A percentile compares a stretch with the other conserved stretches of the same genome.
phyloP scores from a whole-genome alignment of 2,888 invertebrate species.

The Synanthedon tipuliformis region DNA sequence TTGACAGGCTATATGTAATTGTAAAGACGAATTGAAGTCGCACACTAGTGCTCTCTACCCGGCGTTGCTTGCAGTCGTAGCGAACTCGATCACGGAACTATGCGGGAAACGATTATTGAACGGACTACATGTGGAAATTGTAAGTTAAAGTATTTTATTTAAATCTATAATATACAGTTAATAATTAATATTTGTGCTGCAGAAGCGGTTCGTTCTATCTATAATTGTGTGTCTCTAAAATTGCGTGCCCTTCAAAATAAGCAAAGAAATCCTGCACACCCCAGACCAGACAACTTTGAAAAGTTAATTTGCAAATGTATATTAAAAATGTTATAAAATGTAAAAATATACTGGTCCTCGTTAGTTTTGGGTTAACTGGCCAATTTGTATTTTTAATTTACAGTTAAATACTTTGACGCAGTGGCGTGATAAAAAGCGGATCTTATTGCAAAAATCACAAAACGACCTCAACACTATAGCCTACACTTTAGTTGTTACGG shows the following conservation, averaged over 20 bases:
- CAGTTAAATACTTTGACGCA: neutral
- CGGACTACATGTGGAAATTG: conserved; percentile 39
- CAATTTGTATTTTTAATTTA: neutral
- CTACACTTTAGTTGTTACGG: neutral
- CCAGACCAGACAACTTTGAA: too few species aligned
- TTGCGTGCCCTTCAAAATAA: too few species aligned
- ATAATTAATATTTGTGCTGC: too few species aligned
- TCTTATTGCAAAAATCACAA: neutral
- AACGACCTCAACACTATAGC: neutral
- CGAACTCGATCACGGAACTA: conserved; percentile 10
- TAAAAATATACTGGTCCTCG: too few species aligned
- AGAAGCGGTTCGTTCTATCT: too few species aligned
- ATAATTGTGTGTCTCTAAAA: too few species aligned
- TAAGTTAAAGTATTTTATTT: conserved; percentile 17
- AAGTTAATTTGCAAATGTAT: too few species aligned
- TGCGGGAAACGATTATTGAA: conserved; percentile 19
- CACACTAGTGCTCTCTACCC: conserved; percentile 25
- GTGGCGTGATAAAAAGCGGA: neutral
- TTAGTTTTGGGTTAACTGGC: too few species aligned
- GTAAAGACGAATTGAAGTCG: conserved; percentile 21
- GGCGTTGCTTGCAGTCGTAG: conserved; percentile 25
- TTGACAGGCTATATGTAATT: conserved; percentile 35
- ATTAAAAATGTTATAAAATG: too few species aligned
- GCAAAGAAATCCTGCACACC: too few species aligned
- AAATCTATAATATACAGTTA: too few species aligned